These are phyloP conservation scores for Etheostoma perlongum DNA, from an alignment of 2,797 vertebrate species.

Conservation along the genomic window DNA sequence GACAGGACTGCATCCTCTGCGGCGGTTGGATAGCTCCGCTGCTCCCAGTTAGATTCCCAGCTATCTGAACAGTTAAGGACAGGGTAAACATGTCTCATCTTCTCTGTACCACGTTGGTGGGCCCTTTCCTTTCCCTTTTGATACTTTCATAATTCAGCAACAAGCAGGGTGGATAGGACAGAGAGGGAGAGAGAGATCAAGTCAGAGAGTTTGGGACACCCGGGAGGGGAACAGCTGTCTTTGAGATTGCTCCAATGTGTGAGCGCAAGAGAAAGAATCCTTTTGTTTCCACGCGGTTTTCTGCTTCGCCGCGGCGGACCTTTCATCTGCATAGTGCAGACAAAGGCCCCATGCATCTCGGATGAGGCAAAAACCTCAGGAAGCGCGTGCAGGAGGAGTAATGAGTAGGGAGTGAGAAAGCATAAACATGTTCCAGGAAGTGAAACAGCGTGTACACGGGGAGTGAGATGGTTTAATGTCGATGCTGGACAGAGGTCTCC, in stretches of 20 bases:
- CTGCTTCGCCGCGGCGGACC: slow-evolving; percentile 60
- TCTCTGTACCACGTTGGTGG: slow-evolving; percentile 64
- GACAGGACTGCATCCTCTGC: slow-evolving; percentile 55
- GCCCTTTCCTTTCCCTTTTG: slow-evolving; percentile 52
- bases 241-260: slow-evolving; percentile 77
- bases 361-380: slow-evolving; percentile 67
- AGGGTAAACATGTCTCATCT: slow-evolving; percentile 37
- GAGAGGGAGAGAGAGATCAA: slow-evolving; percentile 37
- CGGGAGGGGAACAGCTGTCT: slow-evolving; percentile 77
- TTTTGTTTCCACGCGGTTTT: slow-evolving; percentile 78
- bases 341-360: slow-evolving; percentile 73
- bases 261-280: slow-evolving; percentile 76
- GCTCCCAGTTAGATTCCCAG: slow-evolving; percentile 58
- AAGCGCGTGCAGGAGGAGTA: slow-evolving; percentile 63
- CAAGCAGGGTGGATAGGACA: slow-evolving; percentile 34
- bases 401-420: slow-evolving; percentile 61
- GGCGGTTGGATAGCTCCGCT: slow-evolving; percentile 30
- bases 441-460: slow-evolving; percentile 39
- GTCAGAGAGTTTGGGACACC: slow-evolving; percentile 61
- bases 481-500: slow-evolving; percentile 22
- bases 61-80: slow-evolving; percentile 62
- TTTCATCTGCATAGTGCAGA: slow-evolving; percentile 70
- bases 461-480: slow-evolving; percentile 27
- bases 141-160: slow-evolving; percentile 69
- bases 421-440: slow-evolving; percentile 70